Percentiles rank a stretch among this genome's conserved stretches.
These are phyloP conservation scores for Ellobius talpinus DNA, from an alignment of 2,113 vertebrate species.

Conservation along the genomic window DNA sequence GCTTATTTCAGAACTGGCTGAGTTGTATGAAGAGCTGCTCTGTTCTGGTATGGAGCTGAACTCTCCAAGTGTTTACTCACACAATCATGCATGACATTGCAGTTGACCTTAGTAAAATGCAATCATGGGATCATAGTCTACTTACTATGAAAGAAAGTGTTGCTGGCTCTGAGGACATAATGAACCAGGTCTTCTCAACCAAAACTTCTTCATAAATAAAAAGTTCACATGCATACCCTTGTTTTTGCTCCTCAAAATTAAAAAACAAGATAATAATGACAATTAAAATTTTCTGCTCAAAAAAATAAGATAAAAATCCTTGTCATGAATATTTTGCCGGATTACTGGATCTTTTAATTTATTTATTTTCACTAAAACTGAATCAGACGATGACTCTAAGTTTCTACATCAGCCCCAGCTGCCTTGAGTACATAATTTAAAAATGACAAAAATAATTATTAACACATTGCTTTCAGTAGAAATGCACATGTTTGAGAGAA, in stretches of 20 bases:
- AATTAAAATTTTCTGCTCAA: neutral
- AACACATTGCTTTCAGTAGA: neutral
- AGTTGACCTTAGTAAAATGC: neutral
- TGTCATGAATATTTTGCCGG: neutral
- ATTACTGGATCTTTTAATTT: neutral
- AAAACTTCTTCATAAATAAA: neutral
- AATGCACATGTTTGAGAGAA: neutral
- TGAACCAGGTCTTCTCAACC: neutral
- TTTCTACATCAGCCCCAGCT: neutral
- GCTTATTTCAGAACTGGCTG: neutral
- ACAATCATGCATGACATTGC: neutral
- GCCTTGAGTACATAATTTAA: neutral
- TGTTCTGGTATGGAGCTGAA: neutral
- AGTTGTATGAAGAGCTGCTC: neutral
- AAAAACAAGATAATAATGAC: neutral
- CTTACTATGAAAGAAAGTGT: neutral
- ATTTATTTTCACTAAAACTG: neutral
- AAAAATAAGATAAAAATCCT: neutral
- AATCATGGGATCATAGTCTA: neutral
- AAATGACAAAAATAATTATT: slow-evolving; percentile 19
- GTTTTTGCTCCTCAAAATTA: neutral
- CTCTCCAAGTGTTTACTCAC: neutral
- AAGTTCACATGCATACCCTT: neutral
- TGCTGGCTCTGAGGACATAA: neutral
- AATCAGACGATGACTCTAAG: neutral